Evolutionary conservation across 2,797 vertebrate genomes (phyloP).

Genomic region (Microctenopoma lineatum): DNA sequence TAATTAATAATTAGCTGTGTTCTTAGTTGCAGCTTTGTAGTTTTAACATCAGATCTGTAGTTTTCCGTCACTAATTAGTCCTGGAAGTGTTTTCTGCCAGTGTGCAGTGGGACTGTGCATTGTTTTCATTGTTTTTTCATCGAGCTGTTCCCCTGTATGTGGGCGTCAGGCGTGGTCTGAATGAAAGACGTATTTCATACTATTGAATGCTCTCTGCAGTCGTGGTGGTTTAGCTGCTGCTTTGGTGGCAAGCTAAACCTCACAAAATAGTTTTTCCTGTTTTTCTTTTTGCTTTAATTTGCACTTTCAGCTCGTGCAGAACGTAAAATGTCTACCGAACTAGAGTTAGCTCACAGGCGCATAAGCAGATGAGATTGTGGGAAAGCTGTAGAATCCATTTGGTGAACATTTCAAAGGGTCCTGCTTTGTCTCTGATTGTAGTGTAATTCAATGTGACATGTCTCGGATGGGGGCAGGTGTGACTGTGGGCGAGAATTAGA

Average conservation of each 20-base stretch:
- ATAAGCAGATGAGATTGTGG: not conserved
- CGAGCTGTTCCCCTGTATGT: not conserved
- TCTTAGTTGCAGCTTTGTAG: too few species aligned
- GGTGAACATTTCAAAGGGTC: not conserved
- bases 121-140: constrained; percentile 4
- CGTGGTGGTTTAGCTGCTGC: constrained; percentile 16
- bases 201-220: constrained; percentile 37
- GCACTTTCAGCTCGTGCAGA: too few species aligned
- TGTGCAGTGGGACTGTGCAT: not conserved
- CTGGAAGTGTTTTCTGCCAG: not conserved
- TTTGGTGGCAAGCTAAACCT: constrained; percentile 17
- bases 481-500: not conserved
- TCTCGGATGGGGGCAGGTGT: not conserved
- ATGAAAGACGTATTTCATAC: constrained; percentile 61
- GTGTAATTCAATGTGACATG: not conserved
- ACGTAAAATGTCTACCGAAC: constrained; percentile 6
- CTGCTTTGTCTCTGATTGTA: not conserved
- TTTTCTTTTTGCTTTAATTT: not conserved
- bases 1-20: too few species aligned
- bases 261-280: not conserved
- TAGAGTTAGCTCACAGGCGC: not conserved
- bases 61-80: not conserved
- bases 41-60: not conserved
- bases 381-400: not conserved
- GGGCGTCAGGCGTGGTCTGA: constrained; percentile 51